A percentile compares a stretch with the other conserved stretches of the same genome.
Conservation (phyloP, 2,888 invertebrate genomes). For the Aphrophora alni region DNA sequence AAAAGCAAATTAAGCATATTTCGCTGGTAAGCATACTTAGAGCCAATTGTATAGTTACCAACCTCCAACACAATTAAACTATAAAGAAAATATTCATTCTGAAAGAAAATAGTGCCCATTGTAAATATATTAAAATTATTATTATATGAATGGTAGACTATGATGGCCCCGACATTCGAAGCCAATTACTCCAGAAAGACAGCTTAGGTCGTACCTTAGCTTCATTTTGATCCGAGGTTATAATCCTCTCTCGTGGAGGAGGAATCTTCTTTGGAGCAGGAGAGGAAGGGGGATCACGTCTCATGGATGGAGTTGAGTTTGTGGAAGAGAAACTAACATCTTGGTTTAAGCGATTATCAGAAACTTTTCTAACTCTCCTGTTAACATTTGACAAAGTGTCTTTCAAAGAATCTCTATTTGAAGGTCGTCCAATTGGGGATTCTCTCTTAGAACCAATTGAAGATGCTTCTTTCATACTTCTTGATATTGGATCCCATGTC, state of each 20-base stretch:
- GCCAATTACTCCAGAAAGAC: conserved; percentile 73
- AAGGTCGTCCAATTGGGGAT: conserved; percentile 26
- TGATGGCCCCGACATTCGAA: conserved; percentile 60
- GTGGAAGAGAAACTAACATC: conserved; percentile 47
- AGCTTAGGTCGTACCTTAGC: conserved; percentile 76
- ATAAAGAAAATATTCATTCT: background rate
- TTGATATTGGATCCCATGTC: conserved; percentile 54
- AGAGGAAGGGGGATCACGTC: conserved; percentile 33
- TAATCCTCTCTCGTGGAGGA: conserved; percentile 38
- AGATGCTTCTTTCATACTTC: conserved; percentile 28
- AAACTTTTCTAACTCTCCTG: conserved; percentile 56
- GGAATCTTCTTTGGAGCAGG: conserved; percentile 38
- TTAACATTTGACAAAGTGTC: conserved; percentile 48
- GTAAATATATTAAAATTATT: background rate
- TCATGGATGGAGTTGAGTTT: conserved; percentile 28
- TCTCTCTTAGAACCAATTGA: conserved; percentile 21
- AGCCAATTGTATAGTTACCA: conserved; percentile 13
- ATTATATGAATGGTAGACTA: conserved; percentile 28
- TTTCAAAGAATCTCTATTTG: conserved; percentile 33
- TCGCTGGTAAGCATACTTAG: conserved; percentile 24
- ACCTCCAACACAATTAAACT: conserved; percentile 9
- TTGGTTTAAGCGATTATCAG: conserved; percentile 51
- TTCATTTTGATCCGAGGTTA: conserved; percentile 54
- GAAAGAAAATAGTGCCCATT: background rate
- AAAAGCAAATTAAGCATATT: conserved; percentile 39